Conservation (phyloP, 2,888 invertebrate genomes). For the Agelastica alni region DNA sequence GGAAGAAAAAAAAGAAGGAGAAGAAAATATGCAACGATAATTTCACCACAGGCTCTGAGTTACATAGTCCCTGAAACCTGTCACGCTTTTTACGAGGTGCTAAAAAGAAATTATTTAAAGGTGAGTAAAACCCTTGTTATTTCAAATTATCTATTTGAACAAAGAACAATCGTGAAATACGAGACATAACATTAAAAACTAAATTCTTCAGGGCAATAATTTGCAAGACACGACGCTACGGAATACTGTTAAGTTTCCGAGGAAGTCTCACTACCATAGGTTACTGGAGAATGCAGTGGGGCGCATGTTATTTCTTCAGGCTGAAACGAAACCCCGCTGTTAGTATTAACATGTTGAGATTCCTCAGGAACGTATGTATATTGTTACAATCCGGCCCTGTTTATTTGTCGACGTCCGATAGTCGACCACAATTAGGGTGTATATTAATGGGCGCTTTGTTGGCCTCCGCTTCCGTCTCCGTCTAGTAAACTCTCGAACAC, state of each 20-base stretch:
- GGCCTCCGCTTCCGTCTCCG: no score
- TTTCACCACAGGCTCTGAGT: not conserved
- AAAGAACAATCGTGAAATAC: not conserved
- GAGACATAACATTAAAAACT: not conserved
- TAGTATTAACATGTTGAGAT: not conserved
- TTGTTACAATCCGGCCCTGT: no score
- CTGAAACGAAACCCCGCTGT: not conserved
- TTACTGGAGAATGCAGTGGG: not conserved
- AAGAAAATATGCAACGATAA: slow-evolving; percentile 4
- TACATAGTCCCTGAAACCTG: not conserved
- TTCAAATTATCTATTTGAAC: not conserved
- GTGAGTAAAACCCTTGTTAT: no score
- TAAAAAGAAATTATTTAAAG: not conserved
- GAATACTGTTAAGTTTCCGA: not conserved
- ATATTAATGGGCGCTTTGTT: no score
- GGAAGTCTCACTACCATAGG: not conserved
- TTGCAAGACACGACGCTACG: not conserved
- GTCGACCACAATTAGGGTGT: no score
- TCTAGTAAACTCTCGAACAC: no score
- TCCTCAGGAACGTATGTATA: no score
- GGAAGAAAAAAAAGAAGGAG: no score
- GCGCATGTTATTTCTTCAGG: no score
- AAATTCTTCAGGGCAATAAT: not conserved
- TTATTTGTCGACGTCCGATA: no score
- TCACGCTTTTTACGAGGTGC: not conserved